Evolutionary conservation across 2,797 vertebrate species (phyloP).

Genomic region (Sternarchorhynchus goeldii): DNA sequence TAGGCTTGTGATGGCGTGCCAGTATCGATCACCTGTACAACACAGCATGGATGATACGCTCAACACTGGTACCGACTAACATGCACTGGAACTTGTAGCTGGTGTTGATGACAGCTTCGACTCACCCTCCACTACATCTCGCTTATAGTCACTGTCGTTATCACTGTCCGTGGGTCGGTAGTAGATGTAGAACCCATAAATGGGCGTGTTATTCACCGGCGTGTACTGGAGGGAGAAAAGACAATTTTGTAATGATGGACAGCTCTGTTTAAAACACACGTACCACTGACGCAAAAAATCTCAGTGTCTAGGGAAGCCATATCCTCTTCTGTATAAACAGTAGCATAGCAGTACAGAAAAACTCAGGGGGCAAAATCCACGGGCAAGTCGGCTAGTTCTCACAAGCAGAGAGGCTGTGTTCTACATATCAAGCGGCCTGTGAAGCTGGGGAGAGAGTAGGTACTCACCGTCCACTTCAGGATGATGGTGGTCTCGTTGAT

Average conservation of each 20-base stretch:
- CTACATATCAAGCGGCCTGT: too few relatives aligned
- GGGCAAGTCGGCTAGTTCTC: too few relatives aligned
- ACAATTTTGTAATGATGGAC: background rate
- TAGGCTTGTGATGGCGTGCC: conserved; percentile 94
- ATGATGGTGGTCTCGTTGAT: conserved; percentile 97
- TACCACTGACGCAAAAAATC: background rate
- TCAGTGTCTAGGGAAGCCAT: background rate
- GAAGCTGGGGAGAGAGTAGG: too few relatives aligned
- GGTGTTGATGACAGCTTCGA: background rate
- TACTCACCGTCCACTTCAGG: conserved; percentile 95
- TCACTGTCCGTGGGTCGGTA: conserved; percentile 98
- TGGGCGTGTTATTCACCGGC: conserved; percentile 94
- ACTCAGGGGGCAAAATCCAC: too few relatives aligned
- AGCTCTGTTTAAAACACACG: background rate
- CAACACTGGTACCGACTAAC: background rate
- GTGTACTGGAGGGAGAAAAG: conserved; percentile 78
- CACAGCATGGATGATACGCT: background rate
- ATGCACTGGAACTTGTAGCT: background rate
- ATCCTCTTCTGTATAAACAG: too few relatives aligned
- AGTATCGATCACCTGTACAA: conserved; percentile 85
- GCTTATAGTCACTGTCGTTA: conserved; percentile 98
- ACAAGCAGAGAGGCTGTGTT: too few relatives aligned
- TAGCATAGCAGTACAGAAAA: too few relatives aligned
- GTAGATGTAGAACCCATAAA: conserved; percentile 97
- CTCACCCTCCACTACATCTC: conserved; percentile 91